Base-by-base conservation (phyloP, 2,797 vertebrate species). In the Nannoperca obscura region DNA sequence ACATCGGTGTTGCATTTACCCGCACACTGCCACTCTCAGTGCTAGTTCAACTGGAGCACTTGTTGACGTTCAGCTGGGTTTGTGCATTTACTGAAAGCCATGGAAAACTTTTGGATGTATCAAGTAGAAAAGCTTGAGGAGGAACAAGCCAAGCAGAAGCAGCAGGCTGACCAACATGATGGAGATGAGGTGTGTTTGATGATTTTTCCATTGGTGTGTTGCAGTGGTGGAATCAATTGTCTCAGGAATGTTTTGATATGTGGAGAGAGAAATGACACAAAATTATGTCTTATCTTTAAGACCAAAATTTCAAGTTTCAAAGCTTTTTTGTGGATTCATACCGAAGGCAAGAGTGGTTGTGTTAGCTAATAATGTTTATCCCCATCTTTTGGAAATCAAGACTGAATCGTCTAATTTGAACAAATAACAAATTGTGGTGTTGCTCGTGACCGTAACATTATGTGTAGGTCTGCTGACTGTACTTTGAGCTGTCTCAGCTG, bases 31-130 rank as follows among this genome's bases (percentile, higher is more conserved):
- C 52, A 20, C 24, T 68, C 67, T 68, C 5, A 13, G 0, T 0
- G 1, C 54, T 49, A 15, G n/a, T 44, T 58, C 32, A 24, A 40
- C 53, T 34, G 30, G 12, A 9, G n/a, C 59, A 30, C 19, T 60
- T 36, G 30, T 46, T 50, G 44, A 66, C 14, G 14, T 62, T 77
- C 20, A n/a, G 34, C 50, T 8, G 6, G 2, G 5, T 42, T 46
- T 5, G 62, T 17, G 17, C 20, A 3, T 53, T 80, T 9, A 47
- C 9, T 42, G 3, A 40, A n/a, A 73, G 36, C 17, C 40, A 94
- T 94, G 93, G 93, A 94, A 58, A 94, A 94, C 71, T 93, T 85
- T 47, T 94, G 92, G 92, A 92, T 93, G 42, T 90, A 88, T 83
- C 93, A 93, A 54, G 86, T 85, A 14, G 93, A 94, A 61, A 91